These are phyloP conservation scores for Patella depressa DNA, from an alignment of 2,888 invertebrate genomes.

Conservation along the genomic window DNA sequence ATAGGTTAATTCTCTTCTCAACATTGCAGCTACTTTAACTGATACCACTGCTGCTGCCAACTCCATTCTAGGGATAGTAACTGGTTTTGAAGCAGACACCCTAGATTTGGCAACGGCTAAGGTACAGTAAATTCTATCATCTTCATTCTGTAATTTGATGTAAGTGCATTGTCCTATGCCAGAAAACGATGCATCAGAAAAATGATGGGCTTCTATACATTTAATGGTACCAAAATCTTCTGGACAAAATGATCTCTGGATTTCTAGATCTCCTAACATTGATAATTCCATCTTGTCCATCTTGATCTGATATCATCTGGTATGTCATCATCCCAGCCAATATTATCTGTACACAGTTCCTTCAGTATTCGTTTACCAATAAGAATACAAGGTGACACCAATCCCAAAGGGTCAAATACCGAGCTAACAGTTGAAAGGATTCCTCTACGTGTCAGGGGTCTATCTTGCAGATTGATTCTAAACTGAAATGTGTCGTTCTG, in stretches of 20 bases:
- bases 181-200: background rate
- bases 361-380: too few relatives aligned
- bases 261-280: background rate
- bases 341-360: slow-evolving; percentile 2
- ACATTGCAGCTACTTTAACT: background rate
- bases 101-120: background rate
- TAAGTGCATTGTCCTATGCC: slow-evolving; percentile 12
- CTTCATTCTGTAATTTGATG: background rate
- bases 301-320: background rate
- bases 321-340: slow-evolving; percentile 17
- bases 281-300: slow-evolving; percentile 19
- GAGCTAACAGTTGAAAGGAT: too few relatives aligned
- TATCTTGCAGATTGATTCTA: too few relatives aligned
- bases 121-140: background rate
- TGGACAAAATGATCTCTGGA: background rate
- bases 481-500: slow-evolving; percentile 24
- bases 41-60: background rate
- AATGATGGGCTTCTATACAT: slow-evolving; percentile 1
- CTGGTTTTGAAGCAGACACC: background rate
- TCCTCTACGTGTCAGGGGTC: too few relatives aligned
- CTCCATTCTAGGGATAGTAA: background rate
- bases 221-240: background rate
- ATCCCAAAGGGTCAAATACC: too few relatives aligned
- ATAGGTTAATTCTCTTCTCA: background rate
- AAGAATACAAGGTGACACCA: too few relatives aligned